phyloP scores from a whole-genome alignment of 2,888 invertebrate genomes.

The Gryllus longicercus region DNA sequence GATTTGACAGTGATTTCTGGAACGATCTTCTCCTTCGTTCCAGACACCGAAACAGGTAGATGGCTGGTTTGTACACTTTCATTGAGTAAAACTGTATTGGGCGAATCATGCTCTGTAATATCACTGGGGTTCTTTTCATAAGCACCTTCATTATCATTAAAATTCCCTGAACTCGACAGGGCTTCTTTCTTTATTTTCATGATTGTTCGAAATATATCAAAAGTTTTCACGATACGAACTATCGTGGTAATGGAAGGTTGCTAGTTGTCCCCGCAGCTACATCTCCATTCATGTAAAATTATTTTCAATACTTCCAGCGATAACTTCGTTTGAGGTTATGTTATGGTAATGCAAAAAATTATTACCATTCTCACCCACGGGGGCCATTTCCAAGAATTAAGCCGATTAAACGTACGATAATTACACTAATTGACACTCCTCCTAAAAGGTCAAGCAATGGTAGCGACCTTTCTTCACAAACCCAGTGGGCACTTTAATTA shows the following conservation, averaged over 20 bases:
- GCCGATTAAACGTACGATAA: too few relatives aligned
- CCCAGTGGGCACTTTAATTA: too few relatives aligned
- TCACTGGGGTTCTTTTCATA: not conserved
- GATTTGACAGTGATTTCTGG: not conserved
- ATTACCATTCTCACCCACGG: too few relatives aligned
- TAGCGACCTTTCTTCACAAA: too few relatives aligned
- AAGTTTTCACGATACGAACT: too few relatives aligned
- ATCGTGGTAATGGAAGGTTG: too few relatives aligned
- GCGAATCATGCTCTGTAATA: not conserved
- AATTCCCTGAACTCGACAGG: not conserved
- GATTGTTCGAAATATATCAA: not conserved
- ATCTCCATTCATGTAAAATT: not conserved
- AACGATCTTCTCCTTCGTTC: too few relatives aligned
- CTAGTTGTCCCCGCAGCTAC: not conserved
- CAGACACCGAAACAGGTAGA: too few relatives aligned
- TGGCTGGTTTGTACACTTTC: not conserved
- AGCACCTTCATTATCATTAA: not conserved
- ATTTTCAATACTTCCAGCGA: not conserved
- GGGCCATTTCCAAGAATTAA: too few relatives aligned
- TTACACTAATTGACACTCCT: too few relatives aligned
- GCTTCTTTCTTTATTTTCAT: conserved; percentile 4
- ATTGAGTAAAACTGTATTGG: not conserved
- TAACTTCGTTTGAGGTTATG: conserved; percentile 7
- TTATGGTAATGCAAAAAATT: not conserved
- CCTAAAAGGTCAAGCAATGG: too few relatives aligned